Percentiles rank a stretch among this genome's conserved stretches.
These are phyloP conservation scores for Listronotus bonariensis DNA, from an alignment of 1,140 invertebrate species.

Conservation along the genomic window DNA sequence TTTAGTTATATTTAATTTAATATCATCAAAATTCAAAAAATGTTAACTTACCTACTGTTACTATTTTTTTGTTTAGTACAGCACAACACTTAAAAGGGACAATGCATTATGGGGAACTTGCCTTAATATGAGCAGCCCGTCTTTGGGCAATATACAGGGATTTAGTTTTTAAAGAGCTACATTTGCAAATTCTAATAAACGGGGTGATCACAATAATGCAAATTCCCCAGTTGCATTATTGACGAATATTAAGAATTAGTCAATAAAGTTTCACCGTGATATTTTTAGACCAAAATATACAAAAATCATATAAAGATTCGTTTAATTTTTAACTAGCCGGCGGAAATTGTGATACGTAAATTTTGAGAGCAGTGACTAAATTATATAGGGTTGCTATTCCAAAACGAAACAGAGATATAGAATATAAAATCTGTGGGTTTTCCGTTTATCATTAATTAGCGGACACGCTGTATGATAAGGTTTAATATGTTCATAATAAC, in stretches of 20 bases:
- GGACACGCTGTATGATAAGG: no score
- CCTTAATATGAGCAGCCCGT: slow-evolving; percentile 16
- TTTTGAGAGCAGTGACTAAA: no score
- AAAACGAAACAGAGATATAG: no score
- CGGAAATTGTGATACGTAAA: no score
- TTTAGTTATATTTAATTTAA: background rate
- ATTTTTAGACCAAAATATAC: no score
- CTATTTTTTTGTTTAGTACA: background rate
- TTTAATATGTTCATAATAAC: no score
- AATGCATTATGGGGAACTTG: slow-evolving; percentile 27
- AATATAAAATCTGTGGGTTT: no score
- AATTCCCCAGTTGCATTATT: slow-evolving; percentile 31
- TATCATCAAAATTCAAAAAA: background rate
- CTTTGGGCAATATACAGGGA: background rate
- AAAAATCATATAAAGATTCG: no score
- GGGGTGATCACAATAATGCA: slow-evolving; percentile 21
- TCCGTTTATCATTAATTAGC: no score
- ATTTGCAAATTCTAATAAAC: background rate
- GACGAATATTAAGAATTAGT: background rate
- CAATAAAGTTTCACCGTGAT: no score
- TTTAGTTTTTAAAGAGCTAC: background rate
- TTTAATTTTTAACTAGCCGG: no score
- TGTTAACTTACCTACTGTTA: slow-evolving; percentile 1
- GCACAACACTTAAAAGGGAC: slow-evolving; percentile 10
- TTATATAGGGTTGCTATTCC: no score